Base-by-base conservation (phyloP, 1,140 invertebrate genomes). In the Drepana arcuata region DNA sequence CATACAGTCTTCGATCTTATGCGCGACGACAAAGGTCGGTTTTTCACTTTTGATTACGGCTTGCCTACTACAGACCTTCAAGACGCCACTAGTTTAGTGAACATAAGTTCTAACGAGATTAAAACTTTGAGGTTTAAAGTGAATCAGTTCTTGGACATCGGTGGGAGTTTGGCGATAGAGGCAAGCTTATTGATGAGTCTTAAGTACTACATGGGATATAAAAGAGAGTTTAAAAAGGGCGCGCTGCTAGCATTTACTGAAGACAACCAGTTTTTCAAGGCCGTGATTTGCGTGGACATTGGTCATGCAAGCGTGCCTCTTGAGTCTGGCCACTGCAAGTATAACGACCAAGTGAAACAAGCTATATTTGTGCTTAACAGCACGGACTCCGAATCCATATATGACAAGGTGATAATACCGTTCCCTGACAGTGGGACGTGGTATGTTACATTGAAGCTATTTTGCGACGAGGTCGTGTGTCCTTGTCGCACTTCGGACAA, bases 391-490 rank as follows among this genome's bases (percentile, higher is more conserved):
- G 73, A 80, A 2, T 75, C 88, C 1, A 86, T 84, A 23, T 85
- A 88, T 10, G 85, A 84, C 1, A 85, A 85, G 28, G 57, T 91
- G 5, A 85, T 91, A 42, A 88, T 94, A 7, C 93, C 93, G 1
- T 95, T 88, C 65, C 93, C 93, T 0, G 92, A 94, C 57, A 87
- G 89, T 9, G 93, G 92, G 0, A 68, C 72, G 9, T 95, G 92
- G 92, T 93, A 91, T 68, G 56, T 93, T 5, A 89, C 87, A 2
- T 71, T 91, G 25, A 85, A 84, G 9, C 54, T 90, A 12, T 92
- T 91, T 56, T 88, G 87, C 36, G 82, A 86, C 25, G 68, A 65
- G 6, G 57, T 60, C 1, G 79, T 84, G 1, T 84, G 80, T 48
- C 83, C 83, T 10, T 83, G 81, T 54, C 55, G 35, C 1, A 73